Base-by-base conservation (phyloP, 2,113 vertebrate species). In the Podilymbus podiceps region DNA sequence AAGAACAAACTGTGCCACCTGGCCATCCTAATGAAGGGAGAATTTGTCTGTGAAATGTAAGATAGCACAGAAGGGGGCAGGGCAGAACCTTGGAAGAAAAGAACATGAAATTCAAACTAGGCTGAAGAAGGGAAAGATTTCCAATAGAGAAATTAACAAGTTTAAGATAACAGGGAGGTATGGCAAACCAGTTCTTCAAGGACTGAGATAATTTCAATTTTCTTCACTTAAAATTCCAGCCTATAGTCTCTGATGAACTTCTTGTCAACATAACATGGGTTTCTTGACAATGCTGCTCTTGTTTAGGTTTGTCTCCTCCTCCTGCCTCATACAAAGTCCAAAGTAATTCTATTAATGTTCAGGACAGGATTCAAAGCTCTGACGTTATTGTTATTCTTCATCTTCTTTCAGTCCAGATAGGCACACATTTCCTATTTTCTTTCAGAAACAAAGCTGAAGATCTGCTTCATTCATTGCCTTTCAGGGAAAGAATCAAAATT, bases 141-240 rank as follows among this genome's bases (percentile, higher is more conserved):
- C 50, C 59, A 86, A 42, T 35, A 77, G 58, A 85, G 20, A 88
- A 75, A 84, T 81, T 63, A 84, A 52, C 20, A 59, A 80, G 28
- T 68, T 85, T 90, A 77, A 95, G 59, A 35, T 84, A 95, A 93
- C 27, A 69, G 46, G 49, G 22, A 80, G 82, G 90, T 77, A 90
- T 0, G 22, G 66, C 71, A 94, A 96, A 91, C 33, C 69, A 85
- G 56, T 38, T 91, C 35, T 83, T 85, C 62, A 76, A 91, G 77
- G 77, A 85, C 52, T 7, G 7, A 94, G 55, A 64, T 63, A 80
- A 93, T 80, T 83, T 92, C 56, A 30, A 64, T 95, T 86, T 90
- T 94, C 63, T 84, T 81, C 79, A 92, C 44, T 69, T 87, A 72
- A 85, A 74, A 94, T 95, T 93, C n/a, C 23, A 95, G 60, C 31